Percentiles rank a stretch among this genome's conserved stretches.
phyloP scores from a whole-genome alignment of 2,113 vertebrate species.

The Antechinus stuartii region DNA sequence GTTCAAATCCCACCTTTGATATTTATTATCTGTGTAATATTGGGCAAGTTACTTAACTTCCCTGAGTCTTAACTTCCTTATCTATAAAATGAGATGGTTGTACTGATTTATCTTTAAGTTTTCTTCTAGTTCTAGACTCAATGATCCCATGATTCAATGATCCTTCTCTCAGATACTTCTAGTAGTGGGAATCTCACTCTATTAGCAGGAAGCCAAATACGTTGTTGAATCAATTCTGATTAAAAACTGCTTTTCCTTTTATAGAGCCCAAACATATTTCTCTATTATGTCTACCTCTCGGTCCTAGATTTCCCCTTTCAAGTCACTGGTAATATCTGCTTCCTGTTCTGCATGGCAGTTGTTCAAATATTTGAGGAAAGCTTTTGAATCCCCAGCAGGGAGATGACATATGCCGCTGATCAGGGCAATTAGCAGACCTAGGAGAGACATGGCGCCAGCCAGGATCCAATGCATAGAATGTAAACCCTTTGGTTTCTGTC shows the following conservation, averaged over 20 bases:
- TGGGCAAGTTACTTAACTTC: neutral
- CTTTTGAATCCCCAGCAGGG: neutral
- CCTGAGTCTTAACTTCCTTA: neutral
- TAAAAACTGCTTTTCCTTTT: neutral
- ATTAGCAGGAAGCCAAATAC: neutral
- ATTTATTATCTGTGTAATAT: neutral
- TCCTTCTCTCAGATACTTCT: neutral
- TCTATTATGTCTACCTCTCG: neutral
- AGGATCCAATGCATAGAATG: neutral
- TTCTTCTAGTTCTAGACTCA: neutral
- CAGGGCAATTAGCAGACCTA: neutral
- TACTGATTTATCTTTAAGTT: neutral
- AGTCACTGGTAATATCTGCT: neutral
- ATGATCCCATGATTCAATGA: neutral
- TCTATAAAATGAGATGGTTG: neutral
- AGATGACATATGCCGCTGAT: neutral
- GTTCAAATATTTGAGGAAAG: neutral
- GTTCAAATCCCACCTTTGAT: neutral
- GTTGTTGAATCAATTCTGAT: neutral
- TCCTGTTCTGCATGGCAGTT: neutral
- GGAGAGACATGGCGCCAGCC: neutral
- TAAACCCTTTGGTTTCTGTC: neutral
- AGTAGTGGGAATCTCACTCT: neutral
- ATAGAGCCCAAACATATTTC: neutral
- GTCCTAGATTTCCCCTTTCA: neutral